phyloP scores from a whole-genome alignment of 2,113 vertebrate species.

The Puma concolor region DNA sequence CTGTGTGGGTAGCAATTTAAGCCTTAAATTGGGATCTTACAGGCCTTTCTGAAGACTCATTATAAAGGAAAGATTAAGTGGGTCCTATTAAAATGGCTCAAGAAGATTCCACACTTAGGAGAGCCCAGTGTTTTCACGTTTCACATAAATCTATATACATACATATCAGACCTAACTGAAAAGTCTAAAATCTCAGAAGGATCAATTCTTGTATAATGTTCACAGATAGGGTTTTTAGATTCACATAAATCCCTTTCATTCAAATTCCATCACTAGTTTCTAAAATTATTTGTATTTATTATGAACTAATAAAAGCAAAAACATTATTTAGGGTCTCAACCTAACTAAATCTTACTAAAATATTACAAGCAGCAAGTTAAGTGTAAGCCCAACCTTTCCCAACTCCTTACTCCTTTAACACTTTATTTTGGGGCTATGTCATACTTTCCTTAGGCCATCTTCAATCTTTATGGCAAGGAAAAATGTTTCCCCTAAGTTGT shows the following conservation, averaged over 20 bases:
- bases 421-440: neutral
- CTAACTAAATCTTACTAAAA: constrained; percentile 13
- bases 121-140: neutral
- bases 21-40: neutral
- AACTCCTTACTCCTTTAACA: neutral
- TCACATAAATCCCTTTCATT: neutral
- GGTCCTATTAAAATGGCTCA: neutral
- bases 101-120: neutral
- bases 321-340: neutral
- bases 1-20: constrained; percentile 10
- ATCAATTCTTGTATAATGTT: neutral
- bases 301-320: neutral
- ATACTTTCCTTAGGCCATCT: neutral
- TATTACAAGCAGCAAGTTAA: neutral
- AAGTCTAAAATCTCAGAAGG: neutral
- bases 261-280: neutral
- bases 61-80: constrained; percentile 44
- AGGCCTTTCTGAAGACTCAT: neutral
- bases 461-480: neutral
- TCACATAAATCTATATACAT: neutral
- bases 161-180: neutral
- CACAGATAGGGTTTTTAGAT: neutral
- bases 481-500: neutral
- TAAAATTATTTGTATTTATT: constrained; percentile 17
- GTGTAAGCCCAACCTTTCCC: neutral